Evolutionary conservation across 2,797 vertebrate genomes (phyloP), one percentile per base, ranked within the genome.

Genomic region (Trachops cirrhosus): DNA sequence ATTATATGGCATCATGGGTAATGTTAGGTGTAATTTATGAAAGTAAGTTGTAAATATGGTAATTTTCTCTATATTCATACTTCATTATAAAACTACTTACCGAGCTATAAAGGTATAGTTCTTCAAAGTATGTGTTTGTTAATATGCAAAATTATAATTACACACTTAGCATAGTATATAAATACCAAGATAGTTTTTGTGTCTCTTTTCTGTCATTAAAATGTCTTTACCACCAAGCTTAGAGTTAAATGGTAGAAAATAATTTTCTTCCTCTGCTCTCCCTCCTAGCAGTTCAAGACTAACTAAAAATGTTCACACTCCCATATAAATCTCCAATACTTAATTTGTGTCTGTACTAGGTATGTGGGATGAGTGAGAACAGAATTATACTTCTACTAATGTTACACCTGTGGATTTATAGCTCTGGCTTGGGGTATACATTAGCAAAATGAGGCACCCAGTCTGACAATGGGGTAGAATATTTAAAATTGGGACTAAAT

Each of bases 21-120:
- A 99, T 99, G 98, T 98, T 99, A 91, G 99, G 99, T 59, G 74
- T 99, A 89, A 98, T 98, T 98, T 99, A 98, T 89, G 98, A 99
- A 54, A 98, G 99, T 99, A 98, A 97, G 99, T 98, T 94, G 12
- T 64, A 83, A 93, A 67, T 84, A 18, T 67, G 6, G 50, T 77
- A 9, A 6, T 67, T 77, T 44, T 88, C 48, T 94, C 71, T 89
- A 34, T 34, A 74, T 64, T 93, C 74, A 86, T n/a, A 52, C 26
- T 86, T 79, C 18, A 29, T 68, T 88, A 48, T 90, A 83, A 84
- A 84, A 68, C 64, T 78, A 14, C 32, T 57, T 96, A 59, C 74
- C 44, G 95, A 54, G 8, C 16, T 92, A n/a, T 41, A 39, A 41
- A 95, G 94, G 1, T 75, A 32, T 48, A 84, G 19, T 41, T 90